Percentiles rank a stretch among this genome's conserved stretches.
These are phyloP conservation scores for Amia ocellicauda DNA, from an alignment of 2,113 vertebrate genomes.

Conservation along the genomic window DNA sequence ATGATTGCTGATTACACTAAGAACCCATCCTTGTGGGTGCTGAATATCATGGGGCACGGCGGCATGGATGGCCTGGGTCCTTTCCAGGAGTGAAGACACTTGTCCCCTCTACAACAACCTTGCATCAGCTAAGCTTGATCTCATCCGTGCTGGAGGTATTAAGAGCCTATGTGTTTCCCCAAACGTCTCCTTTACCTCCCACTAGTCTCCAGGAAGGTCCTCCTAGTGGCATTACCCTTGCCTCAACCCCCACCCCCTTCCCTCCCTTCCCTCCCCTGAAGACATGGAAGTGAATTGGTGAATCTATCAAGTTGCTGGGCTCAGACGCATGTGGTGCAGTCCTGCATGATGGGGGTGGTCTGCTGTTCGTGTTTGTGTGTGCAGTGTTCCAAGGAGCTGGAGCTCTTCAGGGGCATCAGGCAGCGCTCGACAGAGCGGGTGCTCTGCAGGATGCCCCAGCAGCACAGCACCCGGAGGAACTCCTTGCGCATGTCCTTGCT, in stretches of 20 bases:
- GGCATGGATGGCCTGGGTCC: too few species aligned
- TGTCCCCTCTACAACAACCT: too few species aligned
- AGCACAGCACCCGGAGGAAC: slow-evolving; percentile 81
- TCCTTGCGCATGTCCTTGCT: slow-evolving; percentile 93
- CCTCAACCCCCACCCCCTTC: slow-evolving; percentile 20
- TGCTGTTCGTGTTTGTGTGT: slow-evolving; percentile 71
- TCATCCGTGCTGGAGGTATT: too few species aligned
- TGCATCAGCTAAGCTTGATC: too few species aligned
- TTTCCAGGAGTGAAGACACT: too few species aligned
- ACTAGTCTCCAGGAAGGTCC: too few species aligned
- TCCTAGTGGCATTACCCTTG: too few species aligned
- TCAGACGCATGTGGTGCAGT: slow-evolving; percentile 84
- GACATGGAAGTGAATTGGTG: background rate
- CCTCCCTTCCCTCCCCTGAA: background rate
- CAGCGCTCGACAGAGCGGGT: slow-evolving; percentile 63
- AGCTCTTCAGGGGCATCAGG: slow-evolving; percentile 78
- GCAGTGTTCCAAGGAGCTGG: slow-evolving; percentile 83
- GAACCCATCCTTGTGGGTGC: too few species aligned
- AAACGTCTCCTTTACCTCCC: too few species aligned
- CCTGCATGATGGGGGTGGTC: slow-evolving; percentile 70
- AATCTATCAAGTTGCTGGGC: background rate
- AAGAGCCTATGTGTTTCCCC: too few species aligned
- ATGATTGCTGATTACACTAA: too few species aligned
- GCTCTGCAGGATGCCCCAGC: slow-evolving; percentile 63
- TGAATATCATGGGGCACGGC: too few species aligned